These are phyloP conservation scores for Etheostoma cragini DNA, from an alignment of 2,113 vertebrate species.

Conservation along the genomic window DNA sequence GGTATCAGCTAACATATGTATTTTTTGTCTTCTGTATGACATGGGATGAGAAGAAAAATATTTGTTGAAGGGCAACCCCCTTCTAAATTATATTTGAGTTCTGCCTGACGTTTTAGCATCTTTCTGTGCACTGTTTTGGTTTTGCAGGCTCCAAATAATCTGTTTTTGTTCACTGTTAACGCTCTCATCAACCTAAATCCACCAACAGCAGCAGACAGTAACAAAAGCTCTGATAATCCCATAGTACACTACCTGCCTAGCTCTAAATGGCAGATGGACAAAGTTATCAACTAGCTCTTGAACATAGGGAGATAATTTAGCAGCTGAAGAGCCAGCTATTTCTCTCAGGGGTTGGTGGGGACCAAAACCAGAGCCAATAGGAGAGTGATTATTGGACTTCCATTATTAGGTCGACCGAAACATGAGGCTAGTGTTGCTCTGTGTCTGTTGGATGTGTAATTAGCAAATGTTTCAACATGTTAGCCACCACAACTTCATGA, in stretches of 20 bases:
- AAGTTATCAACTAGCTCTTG: neutral
- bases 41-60: too few species aligned
- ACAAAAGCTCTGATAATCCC: too few species aligned
- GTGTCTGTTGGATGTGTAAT: neutral
- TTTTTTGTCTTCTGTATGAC: too few species aligned
- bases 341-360: too few species aligned
- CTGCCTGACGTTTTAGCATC: neutral
- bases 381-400: too few species aligned
- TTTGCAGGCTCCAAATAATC: neutral
- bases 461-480: slow-evolving; percentile 1
- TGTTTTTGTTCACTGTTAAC: neutral
- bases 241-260: too few species aligned
- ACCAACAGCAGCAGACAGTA: neutral
- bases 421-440: neutral
- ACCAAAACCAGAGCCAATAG: too few species aligned
- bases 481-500: neutral
- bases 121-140: neutral
- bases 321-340: neutral
- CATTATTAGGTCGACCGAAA: too few species aligned
- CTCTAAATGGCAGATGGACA: neutral
- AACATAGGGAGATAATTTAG: neutral
- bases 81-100: neutral
- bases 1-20: neutral
- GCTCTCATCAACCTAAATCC: too few species aligned
- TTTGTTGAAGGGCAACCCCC: neutral